These are phyloP conservation scores for Homarus americanus DNA, from an alignment of 1,140 invertebrate species.

Conservation along the genomic window DNA sequence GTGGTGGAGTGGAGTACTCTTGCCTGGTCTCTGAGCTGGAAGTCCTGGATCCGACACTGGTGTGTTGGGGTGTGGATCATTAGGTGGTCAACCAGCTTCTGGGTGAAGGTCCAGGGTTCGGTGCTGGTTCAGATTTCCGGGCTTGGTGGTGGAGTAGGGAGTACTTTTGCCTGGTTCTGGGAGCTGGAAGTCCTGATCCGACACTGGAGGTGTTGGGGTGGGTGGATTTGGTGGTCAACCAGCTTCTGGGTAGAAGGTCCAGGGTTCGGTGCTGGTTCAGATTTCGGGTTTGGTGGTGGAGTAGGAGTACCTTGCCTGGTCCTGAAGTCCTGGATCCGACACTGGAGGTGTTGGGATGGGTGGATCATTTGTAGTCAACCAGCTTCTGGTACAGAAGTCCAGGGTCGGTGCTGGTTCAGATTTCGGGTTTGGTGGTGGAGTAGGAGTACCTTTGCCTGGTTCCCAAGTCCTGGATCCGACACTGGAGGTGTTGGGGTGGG, in stretches of 20 bases:
- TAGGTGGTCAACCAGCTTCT: too few species aligned
- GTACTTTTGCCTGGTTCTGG: neutral
- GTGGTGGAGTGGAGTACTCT: slow-evolving; percentile 12
- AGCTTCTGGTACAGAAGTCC: neutral
- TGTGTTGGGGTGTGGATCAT: neutral
- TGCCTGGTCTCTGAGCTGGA: slow-evolving; percentile 6
- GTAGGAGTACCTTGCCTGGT: slow-evolving; percentile 20
- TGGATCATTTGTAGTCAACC: neutral
- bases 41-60: neutral
- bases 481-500: too few species aligned
- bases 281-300: too few species aligned
- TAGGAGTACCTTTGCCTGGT: too few species aligned
- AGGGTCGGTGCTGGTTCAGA: neutral
- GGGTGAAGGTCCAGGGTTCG: too few species aligned
- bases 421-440: too few species aligned
- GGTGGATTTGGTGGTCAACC: neutral
- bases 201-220: neutral
- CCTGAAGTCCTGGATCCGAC: neutral
- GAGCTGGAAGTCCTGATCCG: neutral
- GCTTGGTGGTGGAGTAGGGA: too few species aligned
- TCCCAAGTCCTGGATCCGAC: too few species aligned
- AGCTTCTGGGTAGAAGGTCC: neutral
- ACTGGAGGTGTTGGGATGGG: too few species aligned
- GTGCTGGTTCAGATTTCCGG: too few species aligned
- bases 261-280: slow-evolving; percentile 9